Percentiles rank a stretch among this genome's conserved stretches.
These are phyloP conservation scores for Polyodon spathula DNA, from an alignment of 2,113 vertebrate genomes.

Conservation along the genomic window DNA sequence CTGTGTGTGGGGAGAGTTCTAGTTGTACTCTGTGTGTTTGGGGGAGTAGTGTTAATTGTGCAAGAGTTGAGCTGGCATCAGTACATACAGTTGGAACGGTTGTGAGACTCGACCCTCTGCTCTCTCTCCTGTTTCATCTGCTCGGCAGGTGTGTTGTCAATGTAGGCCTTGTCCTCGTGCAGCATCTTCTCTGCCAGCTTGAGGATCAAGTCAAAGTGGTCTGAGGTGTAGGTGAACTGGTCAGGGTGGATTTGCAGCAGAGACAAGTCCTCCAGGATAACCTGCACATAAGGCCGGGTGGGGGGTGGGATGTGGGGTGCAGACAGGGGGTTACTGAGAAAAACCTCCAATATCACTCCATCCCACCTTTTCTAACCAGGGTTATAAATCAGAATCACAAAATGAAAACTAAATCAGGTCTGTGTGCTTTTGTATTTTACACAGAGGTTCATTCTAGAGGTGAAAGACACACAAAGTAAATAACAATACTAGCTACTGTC, in stretches of 20 bases:
- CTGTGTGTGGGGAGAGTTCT: too few relatives aligned
- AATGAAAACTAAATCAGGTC: too few relatives aligned
- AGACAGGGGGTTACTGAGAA: neutral
- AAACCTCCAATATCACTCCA: neutral
- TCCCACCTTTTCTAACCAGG: too few relatives aligned
- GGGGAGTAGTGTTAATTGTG: too few relatives aligned
- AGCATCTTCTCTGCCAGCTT: slow-evolving; percentile 80
- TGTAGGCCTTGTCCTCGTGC: slow-evolving; percentile 81
- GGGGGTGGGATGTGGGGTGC: neutral
- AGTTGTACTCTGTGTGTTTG: neutral
- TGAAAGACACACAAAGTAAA: too few relatives aligned
- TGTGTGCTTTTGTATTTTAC: too few relatives aligned
- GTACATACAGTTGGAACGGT: slow-evolving; percentile 82
- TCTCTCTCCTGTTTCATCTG: slow-evolving; percentile 92
- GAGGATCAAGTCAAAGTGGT: slow-evolving; percentile 84
- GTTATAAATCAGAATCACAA: too few relatives aligned
- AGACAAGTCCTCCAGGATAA: slow-evolving; percentile 91
- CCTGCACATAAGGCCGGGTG: too few relatives aligned
- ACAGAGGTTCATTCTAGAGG: too few relatives aligned
- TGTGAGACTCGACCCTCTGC: slow-evolving; percentile 76
- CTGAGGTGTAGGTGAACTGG: slow-evolving; percentile 94
- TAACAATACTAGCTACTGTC: too few relatives aligned
- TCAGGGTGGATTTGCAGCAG: slow-evolving; percentile 93
- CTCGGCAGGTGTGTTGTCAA: slow-evolving; percentile 86
- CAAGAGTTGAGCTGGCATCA: too few relatives aligned